Percentiles rank a stretch among this genome's conserved stretches.
These are phyloP conservation scores for Thamnophis sirtalis DNA, from an alignment of 2,113 vertebrate genomes.

Conservation along the genomic window DNA sequence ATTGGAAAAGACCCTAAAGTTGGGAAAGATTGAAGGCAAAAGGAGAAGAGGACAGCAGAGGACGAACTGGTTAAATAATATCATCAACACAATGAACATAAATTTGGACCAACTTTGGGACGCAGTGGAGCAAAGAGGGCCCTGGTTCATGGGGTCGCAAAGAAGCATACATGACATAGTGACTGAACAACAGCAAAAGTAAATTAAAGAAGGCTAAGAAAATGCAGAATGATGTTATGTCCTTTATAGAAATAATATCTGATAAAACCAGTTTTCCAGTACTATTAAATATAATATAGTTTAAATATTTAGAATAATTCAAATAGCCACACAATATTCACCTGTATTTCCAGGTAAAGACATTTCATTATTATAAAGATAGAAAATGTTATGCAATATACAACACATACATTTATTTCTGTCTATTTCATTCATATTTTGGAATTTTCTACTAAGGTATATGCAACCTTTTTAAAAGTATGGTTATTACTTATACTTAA, in stretches of 20 bases:
- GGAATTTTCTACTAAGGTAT: background rate
- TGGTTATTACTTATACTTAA: background rate
- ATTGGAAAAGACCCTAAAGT: background rate
- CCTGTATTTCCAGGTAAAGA: background rate
- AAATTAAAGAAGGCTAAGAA: background rate
- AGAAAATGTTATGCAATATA: background rate
- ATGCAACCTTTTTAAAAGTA: background rate
- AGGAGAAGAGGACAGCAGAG: background rate
- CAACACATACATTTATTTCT: background rate
- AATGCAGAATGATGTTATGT: background rate
- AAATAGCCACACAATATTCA: background rate
- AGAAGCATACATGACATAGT: background rate
- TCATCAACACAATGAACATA: background rate
- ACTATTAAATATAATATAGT: too few species aligned
- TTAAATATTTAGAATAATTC: background rate
- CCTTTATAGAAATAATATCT: background rate
- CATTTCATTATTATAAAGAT: background rate
- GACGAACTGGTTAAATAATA: background rate
- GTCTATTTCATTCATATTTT: background rate
- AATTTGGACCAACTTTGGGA: background rate
- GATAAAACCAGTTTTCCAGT: background rate
- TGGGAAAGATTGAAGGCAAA: background rate
- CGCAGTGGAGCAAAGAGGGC: background rate
- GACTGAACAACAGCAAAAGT: background rate
- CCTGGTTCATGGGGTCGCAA: background rate